Base-by-base conservation (phyloP, 2,797 vertebrate genomes). In the Fistularia tabacaria region DNA sequence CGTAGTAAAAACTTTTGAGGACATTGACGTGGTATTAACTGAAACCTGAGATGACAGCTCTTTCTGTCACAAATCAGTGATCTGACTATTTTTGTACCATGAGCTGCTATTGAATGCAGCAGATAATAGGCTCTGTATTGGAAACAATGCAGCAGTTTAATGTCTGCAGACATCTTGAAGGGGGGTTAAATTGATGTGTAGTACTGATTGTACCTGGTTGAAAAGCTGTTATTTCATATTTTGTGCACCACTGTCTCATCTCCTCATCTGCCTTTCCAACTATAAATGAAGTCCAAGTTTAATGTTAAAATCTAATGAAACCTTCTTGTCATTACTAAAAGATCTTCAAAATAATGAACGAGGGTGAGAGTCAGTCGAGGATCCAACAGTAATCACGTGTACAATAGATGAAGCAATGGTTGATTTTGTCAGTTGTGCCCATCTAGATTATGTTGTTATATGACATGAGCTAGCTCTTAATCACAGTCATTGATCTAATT, bases 91-190 rank as follows among this genome's bases (percentile, higher is more conserved):
- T 66, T 71, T 53, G 66, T 9, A 54, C 55, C 50, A 56, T 36
- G 61, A 74, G 79, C 56, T 3, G 51, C 59, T 62, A 87, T 86
- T 14, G 85, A 88, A 85, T 57, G 13, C 12, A 46, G 66, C 10
- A 10, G 64, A 80, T 79, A 77, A 87, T 81, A 77, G 74, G 76
- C 64, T 66, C 66, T n/a, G 50, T 81, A 67, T 81, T 79, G 62
- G 81, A 74, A 84, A 80, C 73, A 66, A 67, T 44, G 71, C 57
- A 45, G 63, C 46, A 65, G 76, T 71, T 74, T 46, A 49, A 60
- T 49, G 66, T 66, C 59, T 36, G 0, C 38, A 4, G 71, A 62
- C 73, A 59, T 66, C 49, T 55, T 25, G 51, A 54, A 10, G 66
- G 49, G 56, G 74, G 62, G 69, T 68, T 74, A 52, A 63, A 82